Evolutionary conservation across 92 coral and sea anemone species (phyloP), one percentile per base, ranked within the genome.

Genomic region (Epizoanthus ramosus): DNA sequence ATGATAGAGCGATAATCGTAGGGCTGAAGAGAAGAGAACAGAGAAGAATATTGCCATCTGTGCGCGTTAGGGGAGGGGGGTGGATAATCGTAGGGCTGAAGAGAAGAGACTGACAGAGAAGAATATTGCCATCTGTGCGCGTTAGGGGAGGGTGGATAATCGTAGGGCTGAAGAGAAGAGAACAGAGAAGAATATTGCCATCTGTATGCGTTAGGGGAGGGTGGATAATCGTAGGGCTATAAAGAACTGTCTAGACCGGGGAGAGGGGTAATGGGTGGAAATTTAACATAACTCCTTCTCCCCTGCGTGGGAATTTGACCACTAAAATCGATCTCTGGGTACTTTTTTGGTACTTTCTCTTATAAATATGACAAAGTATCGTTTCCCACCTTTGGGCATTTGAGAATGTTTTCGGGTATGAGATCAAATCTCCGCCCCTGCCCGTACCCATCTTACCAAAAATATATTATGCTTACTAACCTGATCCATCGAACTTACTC

Each of bases 1-100:
- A 93, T 93, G 22, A 93, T 93, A 53, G 94, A 90, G 39, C 85
- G 85, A 76, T 81, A 93, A 59, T 93, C 97, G 60, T 89, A 93
- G 25, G 89, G 92, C 97, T 93, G 65, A 0, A 60, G 19, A 10
- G 52, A 43, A 71, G 59, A 52, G 8, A 63, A 39, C 17, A 80
- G 18, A 18, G 57, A 24, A 53, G 35, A 77, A 16, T 22, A 58
- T 58, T 37, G 1, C 0, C 4, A 37, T 37, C 43, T 37, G 43
- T 37, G 4, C 3, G 43, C 43, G 6, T 37, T 37, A 37, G 43
- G 43, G 43, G 43, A 37, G 43, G 43, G 43, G 43, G 43, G 43
- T 37, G 43, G 33, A 37, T 47, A 80, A 21, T 31, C 8, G 35
- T 33, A 43, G 8, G 17, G 41, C 12, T 37, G 56, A 0, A 10